A percentile compares a stretch with the other conserved stretches of the same genome.
phyloP scores from a whole-genome alignment of 2,113 vertebrate species.

The Fulica atra region DNA sequence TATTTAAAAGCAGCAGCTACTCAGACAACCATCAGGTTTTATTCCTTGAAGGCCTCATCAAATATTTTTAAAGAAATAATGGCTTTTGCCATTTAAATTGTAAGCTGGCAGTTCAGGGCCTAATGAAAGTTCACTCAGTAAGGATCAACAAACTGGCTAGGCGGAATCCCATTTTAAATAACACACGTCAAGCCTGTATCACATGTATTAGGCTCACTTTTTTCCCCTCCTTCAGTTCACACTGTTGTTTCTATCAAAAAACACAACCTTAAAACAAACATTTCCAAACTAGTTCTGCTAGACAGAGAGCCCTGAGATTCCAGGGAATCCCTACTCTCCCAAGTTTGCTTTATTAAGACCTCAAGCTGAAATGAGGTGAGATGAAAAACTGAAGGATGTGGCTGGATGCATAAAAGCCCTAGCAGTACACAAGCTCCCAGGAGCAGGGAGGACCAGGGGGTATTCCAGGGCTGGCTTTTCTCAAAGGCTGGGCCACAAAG shows the following conservation, averaged over 20 bases:
- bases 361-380: neutral
- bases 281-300: neutral
- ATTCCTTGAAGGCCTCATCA: neutral
- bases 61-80: neutral
- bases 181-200: neutral
- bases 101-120: neutral
- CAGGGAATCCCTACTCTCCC: neutral
- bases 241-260: neutral
- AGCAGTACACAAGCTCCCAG: fast-evolving
- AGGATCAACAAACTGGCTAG: neutral
- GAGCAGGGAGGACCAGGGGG: neutral
- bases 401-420: neutral
- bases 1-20: neutral
- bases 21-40: neutral
- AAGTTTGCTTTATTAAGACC: neutral
- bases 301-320: neutral
- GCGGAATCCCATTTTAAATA: neutral
- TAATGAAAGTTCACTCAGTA: neutral
- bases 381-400: neutral
- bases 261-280: neutral
- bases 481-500: neutral
- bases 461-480: neutral
- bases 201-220: fast-evolving
- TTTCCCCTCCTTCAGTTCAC: neutral
- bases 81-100: neutral